phyloP scores from a whole-genome alignment of 2,113 vertebrate species.

The Pholis gunnellus region DNA sequence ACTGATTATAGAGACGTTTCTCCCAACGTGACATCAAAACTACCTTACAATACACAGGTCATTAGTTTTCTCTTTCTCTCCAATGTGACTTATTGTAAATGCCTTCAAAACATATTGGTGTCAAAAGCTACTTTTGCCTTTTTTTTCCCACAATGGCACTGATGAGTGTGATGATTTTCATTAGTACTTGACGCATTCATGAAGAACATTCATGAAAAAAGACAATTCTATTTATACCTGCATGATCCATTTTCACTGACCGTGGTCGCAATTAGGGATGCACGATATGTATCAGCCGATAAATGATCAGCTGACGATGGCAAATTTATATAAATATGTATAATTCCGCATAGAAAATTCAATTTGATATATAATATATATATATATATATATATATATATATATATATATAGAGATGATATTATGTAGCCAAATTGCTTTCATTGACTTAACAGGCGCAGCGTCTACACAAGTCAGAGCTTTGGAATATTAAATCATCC shows the following conservation, averaged over 20 bases:
- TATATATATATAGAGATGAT: background rate
- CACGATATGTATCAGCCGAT: background rate
- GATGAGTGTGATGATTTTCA: constrained; percentile 24
- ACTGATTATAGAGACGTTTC: constrained; percentile 55
- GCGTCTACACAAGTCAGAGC: background rate
- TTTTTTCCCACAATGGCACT: constrained; percentile 50
- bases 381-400: too few species aligned
- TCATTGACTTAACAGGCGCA: too few species aligned
- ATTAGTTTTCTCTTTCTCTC: constrained; percentile 14
- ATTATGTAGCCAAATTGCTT: background rate
- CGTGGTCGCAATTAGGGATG: constrained; percentile 1
- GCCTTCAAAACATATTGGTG: background rate
- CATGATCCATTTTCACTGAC: constrained; percentile 62
- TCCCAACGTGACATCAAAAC: constrained; percentile 64
- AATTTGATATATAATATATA: background rate
- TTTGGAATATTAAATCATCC: background rate
- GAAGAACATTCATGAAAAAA: constrained; percentile 16
- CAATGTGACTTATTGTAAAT: constrained; percentile 5
- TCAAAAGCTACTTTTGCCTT: constrained; percentile 34
- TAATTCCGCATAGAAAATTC: background rate
- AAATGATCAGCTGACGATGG: background rate
- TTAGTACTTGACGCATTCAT: constrained; percentile 4
- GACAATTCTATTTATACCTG: constrained; percentile 42
- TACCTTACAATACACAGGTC: constrained; percentile 53
- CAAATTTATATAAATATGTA: background rate